Evolutionary conservation across 2,888 invertebrate genomes (phyloP), one percentile per base, ranked within the genome.

Genomic region (Latheticus oryzae): DNA sequence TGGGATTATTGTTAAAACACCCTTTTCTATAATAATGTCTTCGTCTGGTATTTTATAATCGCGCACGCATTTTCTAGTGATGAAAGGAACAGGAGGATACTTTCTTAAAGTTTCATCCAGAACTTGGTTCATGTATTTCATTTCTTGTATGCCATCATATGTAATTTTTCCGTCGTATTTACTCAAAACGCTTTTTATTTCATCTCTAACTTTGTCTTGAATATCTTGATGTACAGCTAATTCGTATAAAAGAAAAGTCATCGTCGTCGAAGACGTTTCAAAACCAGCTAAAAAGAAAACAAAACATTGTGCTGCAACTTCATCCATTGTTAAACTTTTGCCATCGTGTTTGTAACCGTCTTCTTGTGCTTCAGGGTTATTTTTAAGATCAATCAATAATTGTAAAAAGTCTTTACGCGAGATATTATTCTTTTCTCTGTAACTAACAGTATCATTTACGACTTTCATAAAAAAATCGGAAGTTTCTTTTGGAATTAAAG

Each of bases 401-500:
- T 85, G 82, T 55, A 86, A 69, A 60, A 85, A 83, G 70, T 84
- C 85, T 38, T 83, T 82, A 4, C 82, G 71, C 0, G 65, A 67
- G 0, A 83, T 61, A 1, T 80, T 75, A 60, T 80, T 78, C n/a
- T 73, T 71, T 58, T 80, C 79, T 3, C 83, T 70, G 48, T 79
- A 77, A 0, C 78, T 71, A 0, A 83, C 74, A 0, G 80, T 80
- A 0, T 79, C 73, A 0, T 71, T 76, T 0, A 82, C 79, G 0
- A 79, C 69, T 0, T 73, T 69, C 23, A 75, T 68, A 32, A 84
- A 83, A 58, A 83, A 84, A 0, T 78, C 53, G 0, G 62, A 64
- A 0, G 77, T 52, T 1, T 70, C 71, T 7, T 53, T 57, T 17
- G 64, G 63, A 2, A 9, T 37, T 0, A 66, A 60, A 0, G 65